phyloP scores from a whole-genome alignment of 1,140 invertebrate genomes.

The Maniola jurtina region DNA sequence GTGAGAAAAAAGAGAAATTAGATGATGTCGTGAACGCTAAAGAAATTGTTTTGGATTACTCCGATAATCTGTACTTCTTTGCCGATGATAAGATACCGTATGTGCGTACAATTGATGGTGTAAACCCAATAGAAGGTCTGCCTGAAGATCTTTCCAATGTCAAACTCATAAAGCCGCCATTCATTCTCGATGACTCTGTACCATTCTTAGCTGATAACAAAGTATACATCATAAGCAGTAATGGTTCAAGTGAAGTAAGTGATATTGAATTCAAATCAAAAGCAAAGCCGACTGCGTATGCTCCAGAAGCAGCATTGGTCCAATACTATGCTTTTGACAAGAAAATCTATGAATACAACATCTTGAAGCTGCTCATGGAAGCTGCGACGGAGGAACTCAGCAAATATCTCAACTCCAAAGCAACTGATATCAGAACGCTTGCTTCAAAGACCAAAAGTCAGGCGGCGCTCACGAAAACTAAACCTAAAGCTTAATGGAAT shows the following conservation, averaged over 20 bases:
- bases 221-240: constrained; percentile 40
- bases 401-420: background rate
- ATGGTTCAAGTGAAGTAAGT: constrained; percentile 36
- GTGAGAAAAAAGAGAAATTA: constrained; percentile 50
- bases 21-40: constrained; percentile 40
- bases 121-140: constrained; percentile 44
- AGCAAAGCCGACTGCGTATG: constrained; percentile 47
- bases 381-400: background rate
- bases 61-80: constrained; percentile 53
- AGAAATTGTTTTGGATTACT: constrained; percentile 51
- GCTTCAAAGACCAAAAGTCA: background rate
- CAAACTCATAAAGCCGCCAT: constrained; percentile 44
- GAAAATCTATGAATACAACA: constrained; percentile 59
- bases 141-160: constrained; percentile 34
- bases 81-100: constrained; percentile 44
- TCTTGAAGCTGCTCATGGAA: constrained; percentile 14
- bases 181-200: constrained; percentile 43
- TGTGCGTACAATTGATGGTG: constrained; percentile 33
- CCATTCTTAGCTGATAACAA: constrained; percentile 37
- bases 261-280: constrained; percentile 35
- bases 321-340: constrained; percentile 55
- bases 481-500: background rate
- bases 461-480: background rate
- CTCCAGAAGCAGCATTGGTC: constrained; percentile 44
- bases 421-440: background rate